Conservation (phyloP, 1,140 invertebrate genomes). For the Tribolium madens region DNA sequence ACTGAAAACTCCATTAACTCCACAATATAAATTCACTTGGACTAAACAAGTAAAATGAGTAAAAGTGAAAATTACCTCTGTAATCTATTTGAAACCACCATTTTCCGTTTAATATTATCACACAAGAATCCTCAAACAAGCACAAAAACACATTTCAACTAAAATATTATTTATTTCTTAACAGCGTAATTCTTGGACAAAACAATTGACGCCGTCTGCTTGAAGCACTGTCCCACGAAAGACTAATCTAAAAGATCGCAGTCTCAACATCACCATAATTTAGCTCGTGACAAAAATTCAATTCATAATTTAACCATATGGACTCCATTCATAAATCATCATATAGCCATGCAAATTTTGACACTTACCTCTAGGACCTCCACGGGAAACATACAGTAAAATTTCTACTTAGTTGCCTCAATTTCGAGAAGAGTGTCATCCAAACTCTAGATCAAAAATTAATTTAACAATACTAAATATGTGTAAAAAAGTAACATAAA, state of each 20-base stretch:
- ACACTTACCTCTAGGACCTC: neutral
- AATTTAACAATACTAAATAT: neutral
- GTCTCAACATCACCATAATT: slow-evolving; percentile 18
- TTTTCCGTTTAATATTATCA: neutral
- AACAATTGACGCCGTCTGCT: slow-evolving; percentile 13
- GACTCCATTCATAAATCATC: slow-evolving; percentile 1
- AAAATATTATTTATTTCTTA: slow-evolving; percentile 33
- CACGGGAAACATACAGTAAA: neutral
- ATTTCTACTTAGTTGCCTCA: slow-evolving; percentile 41
- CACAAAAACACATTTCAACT: slow-evolving; percentile 43
- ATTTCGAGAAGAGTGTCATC: slow-evolving; percentile 51
- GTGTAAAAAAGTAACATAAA: neutral
- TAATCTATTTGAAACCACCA: neutral
- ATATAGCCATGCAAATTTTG: neutral
- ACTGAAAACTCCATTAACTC: too few species aligned
- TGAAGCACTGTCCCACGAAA: slow-evolving; percentile 12
- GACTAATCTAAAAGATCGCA: slow-evolving; percentile 21
- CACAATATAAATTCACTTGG: neutral
- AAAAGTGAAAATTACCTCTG: neutral
- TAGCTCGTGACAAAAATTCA: slow-evolving; percentile 8
- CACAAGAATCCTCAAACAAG: slow-evolving; percentile 14
- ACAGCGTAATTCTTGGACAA: slow-evolving; percentile 8
- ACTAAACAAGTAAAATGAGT: too few species aligned
- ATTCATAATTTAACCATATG: slow-evolving; percentile 18
- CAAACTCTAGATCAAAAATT: slow-evolving; percentile 52